Evolutionary conservation across 1,140 invertebrate species (phyloP).

Genomic region (Laupala kohalensis): DNA sequence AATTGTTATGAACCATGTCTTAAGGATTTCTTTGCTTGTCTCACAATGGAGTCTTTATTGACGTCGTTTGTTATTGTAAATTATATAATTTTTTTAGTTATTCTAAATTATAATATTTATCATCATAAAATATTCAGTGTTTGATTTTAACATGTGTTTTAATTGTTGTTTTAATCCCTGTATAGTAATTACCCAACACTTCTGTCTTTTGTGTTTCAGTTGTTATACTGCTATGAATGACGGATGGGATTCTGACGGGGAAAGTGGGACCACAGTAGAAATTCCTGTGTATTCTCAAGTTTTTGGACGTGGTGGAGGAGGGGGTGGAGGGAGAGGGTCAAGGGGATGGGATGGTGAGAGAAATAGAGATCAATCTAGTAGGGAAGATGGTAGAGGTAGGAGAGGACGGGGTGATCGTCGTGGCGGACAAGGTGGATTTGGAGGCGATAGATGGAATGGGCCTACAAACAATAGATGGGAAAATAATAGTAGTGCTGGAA

Average conservation of each 20-base stretch:
- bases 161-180: neutral
- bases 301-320: conserved; percentile 6
- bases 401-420: conserved; percentile 3
- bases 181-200: too few relatives aligned
- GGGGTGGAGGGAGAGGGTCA: neutral
- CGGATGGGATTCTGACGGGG: conserved; percentile 12
- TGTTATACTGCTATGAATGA: conserved; percentile 5
- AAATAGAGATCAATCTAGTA: neutral
- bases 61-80: too few relatives aligned
- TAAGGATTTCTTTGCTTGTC: too few relatives aligned
- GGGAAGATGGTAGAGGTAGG: conserved; percentile 6
- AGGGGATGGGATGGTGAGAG: conserved; percentile 2
- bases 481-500: neutral
- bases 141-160: neutral
- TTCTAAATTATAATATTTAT: too few relatives aligned
- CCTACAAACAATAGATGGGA: neutral
- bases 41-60: too few relatives aligned
- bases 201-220: too few relatives aligned
- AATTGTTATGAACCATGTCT: too few relatives aligned
- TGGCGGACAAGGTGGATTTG: neutral
- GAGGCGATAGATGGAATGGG: neutral
- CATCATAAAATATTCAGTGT: too few relatives aligned
- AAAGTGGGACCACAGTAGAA: neutral
- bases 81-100: too few relatives aligned
- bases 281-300: conserved; percentile 1